phyloP scores from a whole-genome alignment of 2,888 invertebrate genomes.

The Agonopterix subpropinquella region DNA sequence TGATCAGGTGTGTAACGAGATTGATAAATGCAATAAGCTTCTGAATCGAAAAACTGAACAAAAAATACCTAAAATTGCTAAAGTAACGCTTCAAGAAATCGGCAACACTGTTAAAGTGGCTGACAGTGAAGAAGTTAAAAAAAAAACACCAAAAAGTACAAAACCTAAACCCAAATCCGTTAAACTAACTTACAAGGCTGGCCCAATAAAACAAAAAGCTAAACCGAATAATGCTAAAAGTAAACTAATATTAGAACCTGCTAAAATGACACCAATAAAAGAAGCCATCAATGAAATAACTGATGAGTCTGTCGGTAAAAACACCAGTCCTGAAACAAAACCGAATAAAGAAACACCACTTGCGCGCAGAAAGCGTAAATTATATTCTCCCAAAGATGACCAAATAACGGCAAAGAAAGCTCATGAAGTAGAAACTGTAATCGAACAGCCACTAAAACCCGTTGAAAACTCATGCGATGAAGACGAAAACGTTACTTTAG shows the following conservation, averaged over 20 bases:
- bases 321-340: constrained; percentile 7
- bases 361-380: constrained; percentile 44
- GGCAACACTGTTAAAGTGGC: not conserved
- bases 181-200: constrained; percentile 25
- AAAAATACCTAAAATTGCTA: not conserved
- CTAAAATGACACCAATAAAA: constrained; percentile 34
- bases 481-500: constrained; percentile 15
- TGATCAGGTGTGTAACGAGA: constrained; percentile 44
- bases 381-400: constrained; percentile 55
- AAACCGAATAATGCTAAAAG: constrained; percentile 15
- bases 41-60: constrained; percentile 17
- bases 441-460: not conserved
- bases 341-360: constrained; percentile 13
- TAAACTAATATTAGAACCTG: constrained; percentile 16
- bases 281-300: constrained; percentile 23
- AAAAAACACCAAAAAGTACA: constrained; percentile 10
- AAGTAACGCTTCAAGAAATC: too few species aligned
- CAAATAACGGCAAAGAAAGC: constrained; percentile 10
- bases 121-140: constrained; percentile 3
- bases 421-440: not conserved
- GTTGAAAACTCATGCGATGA: constrained; percentile 6
- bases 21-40: constrained; percentile 36
- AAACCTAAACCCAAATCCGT: constrained; percentile 13
- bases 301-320: constrained; percentile 9
- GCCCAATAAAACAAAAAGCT: constrained; percentile 16